A percentile compares a stretch with the other conserved stretches of the same genome.
These are phyloP conservation scores for Cosmorhoe ocellata DNA, from an alignment of 2,888 invertebrate genomes.

Conservation along the genomic window DNA sequence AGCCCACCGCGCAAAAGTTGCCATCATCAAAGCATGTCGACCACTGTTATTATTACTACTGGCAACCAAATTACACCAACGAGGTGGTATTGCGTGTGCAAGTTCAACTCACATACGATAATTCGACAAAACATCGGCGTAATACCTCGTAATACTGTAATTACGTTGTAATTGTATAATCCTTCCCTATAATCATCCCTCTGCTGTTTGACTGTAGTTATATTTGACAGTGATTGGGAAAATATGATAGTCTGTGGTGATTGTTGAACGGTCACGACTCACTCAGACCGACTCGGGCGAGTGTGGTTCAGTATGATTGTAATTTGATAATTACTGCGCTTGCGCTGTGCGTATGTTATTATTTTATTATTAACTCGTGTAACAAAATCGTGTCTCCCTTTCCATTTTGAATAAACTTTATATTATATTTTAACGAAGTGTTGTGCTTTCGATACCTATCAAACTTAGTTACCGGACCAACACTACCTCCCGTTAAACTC, in stretches of 20 bases:
- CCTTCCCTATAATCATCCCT: conserved; percentile 13
- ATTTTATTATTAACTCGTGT: too few species aligned
- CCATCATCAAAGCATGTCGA: too few species aligned
- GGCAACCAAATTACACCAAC: conserved; percentile 26
- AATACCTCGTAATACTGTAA: conserved; percentile 31
- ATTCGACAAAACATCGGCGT: conserved; percentile 42
- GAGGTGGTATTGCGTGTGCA: conserved; percentile 32
- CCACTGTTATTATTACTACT: neutral
- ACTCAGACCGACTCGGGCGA: neutral
- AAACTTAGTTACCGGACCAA: too few species aligned
- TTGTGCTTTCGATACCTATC: too few species aligned
- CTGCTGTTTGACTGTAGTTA: neutral
- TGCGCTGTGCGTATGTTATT: neutral
- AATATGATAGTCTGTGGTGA: conserved; percentile 20
- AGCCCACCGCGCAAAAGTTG: neutral
- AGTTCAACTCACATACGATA: conserved; percentile 37
- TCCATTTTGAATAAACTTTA: too few species aligned
- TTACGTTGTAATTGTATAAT: conserved; percentile 31
- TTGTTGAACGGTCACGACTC: conserved; percentile 14
- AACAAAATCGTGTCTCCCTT: too few species aligned
- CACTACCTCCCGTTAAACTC: too few species aligned
- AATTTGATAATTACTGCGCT: conserved; percentile 4
- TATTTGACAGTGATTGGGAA: conserved; percentile 25
- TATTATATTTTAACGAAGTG: too few species aligned
- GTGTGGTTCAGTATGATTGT: conserved; percentile 1